Conservation (phyloP, 2,888 invertebrate genomes). For the Thymelicus sylvestris region DNA sequence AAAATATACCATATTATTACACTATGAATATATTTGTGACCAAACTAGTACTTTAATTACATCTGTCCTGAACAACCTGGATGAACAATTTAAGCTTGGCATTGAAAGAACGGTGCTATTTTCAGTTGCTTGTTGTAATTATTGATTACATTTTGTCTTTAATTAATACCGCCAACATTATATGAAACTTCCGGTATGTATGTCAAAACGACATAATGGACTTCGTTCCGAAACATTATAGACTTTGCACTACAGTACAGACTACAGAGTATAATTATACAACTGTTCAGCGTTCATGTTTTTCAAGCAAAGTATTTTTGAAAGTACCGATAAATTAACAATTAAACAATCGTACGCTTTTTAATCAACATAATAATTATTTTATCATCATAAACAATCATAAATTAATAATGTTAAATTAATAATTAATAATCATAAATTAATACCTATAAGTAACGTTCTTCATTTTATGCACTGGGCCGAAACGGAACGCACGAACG, state of each 20-base stretch:
- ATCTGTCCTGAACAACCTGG: neutral
- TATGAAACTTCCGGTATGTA: conserved; percentile 39
- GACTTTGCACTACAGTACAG: neutral
- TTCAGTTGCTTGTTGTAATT: conserved; percentile 21
- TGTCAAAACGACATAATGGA: neutral
- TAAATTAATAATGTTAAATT: too few relatives aligned
- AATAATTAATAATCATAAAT: neutral
- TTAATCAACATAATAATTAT: too few relatives aligned
- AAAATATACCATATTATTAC: neutral
- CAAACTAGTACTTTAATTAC: conserved; percentile 6
- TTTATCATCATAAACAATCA: too few relatives aligned
- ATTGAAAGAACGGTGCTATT: conserved; percentile 23
- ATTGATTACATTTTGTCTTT: conserved; percentile 42
- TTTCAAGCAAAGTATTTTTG: too few relatives aligned
- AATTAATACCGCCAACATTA: conserved; percentile 44
- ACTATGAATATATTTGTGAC: neutral
- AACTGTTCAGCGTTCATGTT: too few relatives aligned
- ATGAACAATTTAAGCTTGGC: conserved; percentile 23
- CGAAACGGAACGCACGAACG: conserved; percentile 29
- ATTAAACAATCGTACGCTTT: too few relatives aligned
- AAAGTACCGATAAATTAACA: too few relatives aligned
- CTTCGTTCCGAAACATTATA: conserved; percentile 41
- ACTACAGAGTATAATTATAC: neutral
- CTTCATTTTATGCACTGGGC: neutral
- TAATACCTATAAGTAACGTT: neutral